Evolutionary conservation across 2,113 vertebrate genomes (phyloP).

Genomic region (Nothoprocta pentlandii): DNA sequence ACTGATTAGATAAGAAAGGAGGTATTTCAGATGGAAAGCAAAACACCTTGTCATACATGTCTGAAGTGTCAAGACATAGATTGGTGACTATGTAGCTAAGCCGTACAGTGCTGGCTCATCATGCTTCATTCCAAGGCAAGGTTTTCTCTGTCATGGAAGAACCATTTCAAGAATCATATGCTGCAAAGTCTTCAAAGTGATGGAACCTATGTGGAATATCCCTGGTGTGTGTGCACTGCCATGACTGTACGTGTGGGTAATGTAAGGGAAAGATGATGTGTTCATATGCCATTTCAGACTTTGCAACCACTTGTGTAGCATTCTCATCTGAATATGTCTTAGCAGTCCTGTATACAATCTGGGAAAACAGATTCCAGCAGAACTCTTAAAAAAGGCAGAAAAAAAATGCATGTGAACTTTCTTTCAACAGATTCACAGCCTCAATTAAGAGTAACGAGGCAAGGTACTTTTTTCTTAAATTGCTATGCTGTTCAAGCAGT

Average conservation of each 20-base stretch:
- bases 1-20: slow-evolving; percentile 37
- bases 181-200: neutral
- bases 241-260: neutral
- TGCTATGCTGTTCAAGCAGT: neutral
- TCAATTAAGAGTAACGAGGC: neutral
- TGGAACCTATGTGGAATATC: neutral
- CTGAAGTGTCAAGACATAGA: slow-evolving; percentile 33
- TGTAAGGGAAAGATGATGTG: fast-evolving
- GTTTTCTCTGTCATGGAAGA: neutral
- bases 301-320: neutral
- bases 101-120: neutral
- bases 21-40: slow-evolving; percentile 33
- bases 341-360: neutral
- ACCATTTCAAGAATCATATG: neutral
- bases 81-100: neutral
- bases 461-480: neutral
- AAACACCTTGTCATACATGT: slow-evolving; percentile 39
- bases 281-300: neutral
- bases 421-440: neutral
- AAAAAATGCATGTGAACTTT: neutral
- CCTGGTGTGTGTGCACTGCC: neutral
- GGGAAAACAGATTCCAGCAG: neutral
- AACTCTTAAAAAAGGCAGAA: neutral
- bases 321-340: neutral
- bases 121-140: neutral